A percentile compares a stretch with the other conserved stretches of the same genome.
Evolutionary conservation across 2,797 vertebrate genomes (phyloP).

Genomic region (Strix occidentalis): DNA sequence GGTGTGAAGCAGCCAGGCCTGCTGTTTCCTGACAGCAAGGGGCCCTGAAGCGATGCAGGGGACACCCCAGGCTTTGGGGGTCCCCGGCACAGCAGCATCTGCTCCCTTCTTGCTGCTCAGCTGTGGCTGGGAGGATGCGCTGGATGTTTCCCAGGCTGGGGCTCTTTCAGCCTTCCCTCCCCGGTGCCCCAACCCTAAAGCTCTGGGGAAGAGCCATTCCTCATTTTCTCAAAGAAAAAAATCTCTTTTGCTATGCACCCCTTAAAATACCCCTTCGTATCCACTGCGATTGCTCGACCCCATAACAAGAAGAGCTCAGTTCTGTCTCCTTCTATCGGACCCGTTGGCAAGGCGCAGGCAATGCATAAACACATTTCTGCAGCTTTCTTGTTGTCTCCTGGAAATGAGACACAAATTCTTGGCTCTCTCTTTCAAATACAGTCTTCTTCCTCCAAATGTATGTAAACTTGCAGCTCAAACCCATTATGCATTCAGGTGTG

Average conservation of each 20-base stretch:
- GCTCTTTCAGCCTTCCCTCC: neutral
- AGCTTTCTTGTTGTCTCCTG: neutral
- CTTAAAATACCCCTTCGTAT: rapidly evolving
- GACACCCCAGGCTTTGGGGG: neutral
- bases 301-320: neutral
- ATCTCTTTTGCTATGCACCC: rapidly evolving
- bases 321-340: neutral
- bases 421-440: neutral
- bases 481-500: neutral
- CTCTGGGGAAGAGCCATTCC: neutral
- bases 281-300: neutral
- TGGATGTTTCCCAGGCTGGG: too few relatives aligned
- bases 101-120: neutral
- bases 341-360: rapidly evolving
- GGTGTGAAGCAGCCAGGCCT: neutral
- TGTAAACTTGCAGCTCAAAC: neutral
- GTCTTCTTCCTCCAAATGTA: neutral
- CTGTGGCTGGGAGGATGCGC: neutral
- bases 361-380: neutral
- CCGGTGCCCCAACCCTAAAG: too few relatives aligned
- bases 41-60: neutral
- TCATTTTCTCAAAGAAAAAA: neutral
- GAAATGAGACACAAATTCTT: neutral
- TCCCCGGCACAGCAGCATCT: neutral
- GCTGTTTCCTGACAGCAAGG: neutral